These are phyloP conservation scores for Grallaria varia DNA, from an alignment of 2,113 vertebrate genomes.

Conservation along the genomic window DNA sequence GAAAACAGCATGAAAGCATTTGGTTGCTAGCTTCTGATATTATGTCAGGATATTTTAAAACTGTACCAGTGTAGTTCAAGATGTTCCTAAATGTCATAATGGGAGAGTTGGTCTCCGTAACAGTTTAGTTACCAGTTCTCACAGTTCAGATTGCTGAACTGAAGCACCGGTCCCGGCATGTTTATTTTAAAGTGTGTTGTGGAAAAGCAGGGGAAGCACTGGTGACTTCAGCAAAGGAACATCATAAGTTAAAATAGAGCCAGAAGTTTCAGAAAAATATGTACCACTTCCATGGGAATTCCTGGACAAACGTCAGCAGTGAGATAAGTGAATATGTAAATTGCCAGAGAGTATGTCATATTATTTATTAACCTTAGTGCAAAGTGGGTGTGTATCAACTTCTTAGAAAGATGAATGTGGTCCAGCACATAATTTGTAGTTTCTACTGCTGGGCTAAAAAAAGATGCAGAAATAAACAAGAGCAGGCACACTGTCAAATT, in stretches of 20 bases:
- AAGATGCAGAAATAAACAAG: background rate
- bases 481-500: background rate
- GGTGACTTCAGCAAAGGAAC: background rate
- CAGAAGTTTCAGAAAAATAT: background rate
- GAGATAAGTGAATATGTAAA: constrained; percentile 14
- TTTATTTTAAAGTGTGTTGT: background rate
- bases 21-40: background rate
- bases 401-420: background rate
- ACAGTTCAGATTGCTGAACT: background rate
- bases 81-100: background rate
- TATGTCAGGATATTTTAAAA: background rate
- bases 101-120: background rate
- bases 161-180: background rate
- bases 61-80: background rate
- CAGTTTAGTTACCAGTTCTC: background rate
- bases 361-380: background rate
- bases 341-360: background rate
- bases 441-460: background rate
- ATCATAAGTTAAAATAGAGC: constrained; percentile 1
- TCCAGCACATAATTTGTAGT: background rate
- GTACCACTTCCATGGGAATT: background rate
- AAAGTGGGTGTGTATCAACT: background rate
- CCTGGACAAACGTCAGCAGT: background rate
- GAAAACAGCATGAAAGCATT: background rate
- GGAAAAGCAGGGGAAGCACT: background rate